Base-by-base conservation (phyloP, 53 echinoderm and acorn worm genomes). In the Echinarachnius parma region DNA sequence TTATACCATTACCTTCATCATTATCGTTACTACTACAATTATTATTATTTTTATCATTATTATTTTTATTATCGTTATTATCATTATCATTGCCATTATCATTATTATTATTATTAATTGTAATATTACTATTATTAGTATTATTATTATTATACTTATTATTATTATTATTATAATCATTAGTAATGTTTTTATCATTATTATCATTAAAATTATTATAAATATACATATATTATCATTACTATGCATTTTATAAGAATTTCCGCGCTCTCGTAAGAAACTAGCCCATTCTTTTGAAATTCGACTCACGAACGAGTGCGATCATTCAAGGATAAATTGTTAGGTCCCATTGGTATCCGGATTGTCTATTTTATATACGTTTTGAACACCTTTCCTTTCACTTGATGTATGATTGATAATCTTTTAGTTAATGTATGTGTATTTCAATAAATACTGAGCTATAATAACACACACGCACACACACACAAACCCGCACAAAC, bases 161-260 rank as follows among this genome's bases (percentile, higher is more conserved):
- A 59, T 59, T 59, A 59, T 59, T 59, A 59, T 59, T 59, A 59
- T 23, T 59, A 59, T 59, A 24, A 59, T 59, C 27, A 59, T 59
- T 59, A 59, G 21, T 59, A 59, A 24, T 26, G 27, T 59, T 26
- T 24, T 59, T 27, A 59, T 59, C 27, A 59, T 59, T 27, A 59
- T 59, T 59, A 59, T 27, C 27, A 59, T 59, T 59, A 59, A 5
- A 24, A 59, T 59, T 27, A 59, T 59, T 59, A 59, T 59, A 5
- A 59, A 24, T 59, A 59, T 27, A 24, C 21, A 24, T 59, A 59
- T 27, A 59, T 59, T 59, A 59, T 59, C n/a, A 59, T 59, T 59
- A 59, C n/a, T 59, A 59, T 59, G 21, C 21, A 8, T 59, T 24
- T 59, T 59, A 59, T 59, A 5, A 59, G 21, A 24, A 59, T 27